Conservation (phyloP, 2,888 invertebrate genomes). For the Eupithecia dodoneata region DNA sequence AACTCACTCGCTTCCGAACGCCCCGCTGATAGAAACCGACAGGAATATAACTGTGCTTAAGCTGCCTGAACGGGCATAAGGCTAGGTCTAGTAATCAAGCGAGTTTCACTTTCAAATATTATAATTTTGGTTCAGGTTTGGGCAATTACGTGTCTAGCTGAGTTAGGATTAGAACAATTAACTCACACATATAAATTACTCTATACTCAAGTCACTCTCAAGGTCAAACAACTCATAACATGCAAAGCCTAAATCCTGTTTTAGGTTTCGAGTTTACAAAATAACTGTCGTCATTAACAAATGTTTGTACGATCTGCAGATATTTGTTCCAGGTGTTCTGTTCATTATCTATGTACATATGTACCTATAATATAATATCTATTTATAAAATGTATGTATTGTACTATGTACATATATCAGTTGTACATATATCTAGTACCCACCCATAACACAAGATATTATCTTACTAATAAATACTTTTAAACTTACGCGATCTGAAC, state of each 20-base stretch:
- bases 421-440: too few relatives aligned
- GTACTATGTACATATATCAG: too few relatives aligned
- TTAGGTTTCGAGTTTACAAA: background rate
- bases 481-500: too few relatives aligned
- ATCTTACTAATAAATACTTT: too few relatives aligned
- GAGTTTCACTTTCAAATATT: constrained; percentile 49
- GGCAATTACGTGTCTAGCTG: constrained; percentile 30
- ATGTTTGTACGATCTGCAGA: background rate
- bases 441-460: too few relatives aligned
- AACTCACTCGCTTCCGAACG: constrained; percentile 69
- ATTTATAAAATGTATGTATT: too few relatives aligned
- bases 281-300: background rate
- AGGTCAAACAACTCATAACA: background rate
- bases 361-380: too few relatives aligned
- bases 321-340: too few relatives aligned
- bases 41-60: constrained; percentile 60
- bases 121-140: constrained; percentile 39
- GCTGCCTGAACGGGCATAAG: constrained; percentile 52
- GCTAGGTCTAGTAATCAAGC: constrained; percentile 49
- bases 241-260: background rate
- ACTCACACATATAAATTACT: background rate
- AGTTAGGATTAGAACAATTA: background rate
- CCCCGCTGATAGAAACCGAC: constrained; percentile 57
- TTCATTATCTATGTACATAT: too few relatives aligned
- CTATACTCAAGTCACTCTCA: background rate